Evolutionary conservation across 2,888 invertebrate species (phyloP).

Genomic region (Galerucella pusilla): DNA sequence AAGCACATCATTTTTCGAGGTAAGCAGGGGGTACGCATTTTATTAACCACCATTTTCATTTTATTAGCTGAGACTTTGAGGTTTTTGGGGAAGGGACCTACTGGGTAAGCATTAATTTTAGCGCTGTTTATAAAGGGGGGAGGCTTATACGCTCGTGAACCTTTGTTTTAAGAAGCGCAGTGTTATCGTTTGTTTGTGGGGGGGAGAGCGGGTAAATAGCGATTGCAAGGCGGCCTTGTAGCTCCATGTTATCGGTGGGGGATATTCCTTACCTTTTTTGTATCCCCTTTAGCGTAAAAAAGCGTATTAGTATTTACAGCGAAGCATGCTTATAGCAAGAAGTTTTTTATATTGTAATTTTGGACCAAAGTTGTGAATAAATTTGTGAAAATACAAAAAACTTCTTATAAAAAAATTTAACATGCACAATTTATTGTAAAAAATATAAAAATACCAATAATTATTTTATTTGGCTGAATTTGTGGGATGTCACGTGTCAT

Average conservation of each 20-base stretch:
- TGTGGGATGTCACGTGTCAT: too few species aligned
- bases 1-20: neutral
- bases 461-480: neutral
- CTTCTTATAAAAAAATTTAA: constrained; percentile 2
- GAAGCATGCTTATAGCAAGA: constrained; percentile 41
- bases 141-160: constrained; percentile 50
- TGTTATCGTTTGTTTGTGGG: constrained; percentile 44
- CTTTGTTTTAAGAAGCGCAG: constrained; percentile 47
- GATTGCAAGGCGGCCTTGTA: constrained; percentile 57
- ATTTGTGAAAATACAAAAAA: neutral
- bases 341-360: neutral
- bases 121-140: constrained; percentile 20
- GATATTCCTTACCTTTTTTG: constrained; percentile 62
- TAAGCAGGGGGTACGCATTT: neutral
- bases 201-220: constrained; percentile 43
- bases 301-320: constrained; percentile 56
- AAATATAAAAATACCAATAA: neutral
- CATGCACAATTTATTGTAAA: neutral
- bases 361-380: neutral
- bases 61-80: constrained; percentile 36
- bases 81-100: constrained; percentile 36
- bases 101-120: constrained; percentile 34
- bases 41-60: constrained; percentile 30
- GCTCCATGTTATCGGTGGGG: constrained; percentile 63
- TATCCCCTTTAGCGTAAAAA: constrained; percentile 47